Evolutionary conservation across 1,140 invertebrate genomes (phyloP), one percentile per base, ranked within the genome.

Genomic region (Xylocopa sonorina): DNA sequence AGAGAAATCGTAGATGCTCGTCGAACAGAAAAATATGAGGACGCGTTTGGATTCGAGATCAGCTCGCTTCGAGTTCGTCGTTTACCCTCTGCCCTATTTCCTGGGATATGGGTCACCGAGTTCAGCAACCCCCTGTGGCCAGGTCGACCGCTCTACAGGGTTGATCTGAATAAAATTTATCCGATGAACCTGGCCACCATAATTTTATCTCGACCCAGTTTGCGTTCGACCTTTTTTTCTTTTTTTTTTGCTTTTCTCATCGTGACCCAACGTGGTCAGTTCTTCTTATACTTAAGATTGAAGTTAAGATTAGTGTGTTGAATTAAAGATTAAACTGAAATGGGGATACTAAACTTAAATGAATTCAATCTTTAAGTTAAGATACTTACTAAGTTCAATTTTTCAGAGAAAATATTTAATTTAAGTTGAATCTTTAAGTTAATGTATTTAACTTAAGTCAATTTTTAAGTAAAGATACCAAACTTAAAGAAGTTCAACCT

Each of bases 31-130:
- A 34, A 34, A 46, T 41, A 55, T 7, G 75, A 34, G 16, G 29
- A 58, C 27, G 51, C 24, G 24, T 60, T 78, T 57, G 27, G 38
- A 41, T 32, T 21, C 43, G 16, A 53, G 38, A 81, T 41, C 50
- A 77, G 14, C 55, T 57, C 63, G 73, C 81, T 82, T 38, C 24
- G 53, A 79, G 79, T 82, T 85, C 53, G 82, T 84, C 84, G 64
- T 85, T 82, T 85, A 79, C 85, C 67, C 66, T 80, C 77, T 90
- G 89, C 86, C 88, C 89, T 81, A 89, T 87, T 89, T 90, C 46
- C 51, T 53, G 76, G 73, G 64, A 89, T 85, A 87, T 89, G 55
- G 88, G 89, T 83, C 88, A 90, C 68, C 55, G 84, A 78, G 89
- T 89, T 90, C 87, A 88, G 62, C 87, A 85, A 89, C 87, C 88